Evolutionary conservation across 2,888 invertebrate genomes (phyloP).

Genomic region (Eupithecia insigniata): DNA sequence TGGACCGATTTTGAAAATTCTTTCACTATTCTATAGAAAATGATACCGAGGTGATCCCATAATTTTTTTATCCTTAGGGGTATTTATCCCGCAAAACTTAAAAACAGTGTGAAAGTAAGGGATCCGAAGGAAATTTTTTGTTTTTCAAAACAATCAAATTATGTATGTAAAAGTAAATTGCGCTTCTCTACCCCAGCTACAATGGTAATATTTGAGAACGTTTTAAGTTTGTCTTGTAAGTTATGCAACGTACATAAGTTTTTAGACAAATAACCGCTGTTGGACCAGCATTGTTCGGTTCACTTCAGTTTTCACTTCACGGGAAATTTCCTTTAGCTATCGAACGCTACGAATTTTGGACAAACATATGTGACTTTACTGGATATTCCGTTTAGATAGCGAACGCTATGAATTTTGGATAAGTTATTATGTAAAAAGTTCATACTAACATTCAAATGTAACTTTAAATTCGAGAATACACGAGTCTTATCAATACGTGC

Average conservation of each 20-base stretch:
- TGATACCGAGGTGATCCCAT: too few relatives aligned
- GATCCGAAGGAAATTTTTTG: too few relatives aligned
- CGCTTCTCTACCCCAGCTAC: conserved; percentile 4
- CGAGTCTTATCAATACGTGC: background rate
- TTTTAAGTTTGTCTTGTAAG: conserved; percentile 28
- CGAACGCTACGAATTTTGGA: background rate
- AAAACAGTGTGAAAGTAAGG: too few relatives aligned
- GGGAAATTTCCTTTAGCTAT: conserved; percentile 8
- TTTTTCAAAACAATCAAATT: too few relatives aligned
- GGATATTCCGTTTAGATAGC: background rate
- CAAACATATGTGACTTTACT: background rate
- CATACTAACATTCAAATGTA: background rate
- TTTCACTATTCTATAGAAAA: too few relatives aligned
- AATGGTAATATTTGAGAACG: background rate
- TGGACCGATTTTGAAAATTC: too few relatives aligned
- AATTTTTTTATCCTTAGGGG: too few relatives aligned
- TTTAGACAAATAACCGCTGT: conserved; percentile 22
- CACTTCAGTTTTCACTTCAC: conserved; percentile 13
- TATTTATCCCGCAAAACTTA: too few relatives aligned
- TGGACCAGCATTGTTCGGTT: conserved; percentile 18
- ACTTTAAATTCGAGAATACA: background rate
- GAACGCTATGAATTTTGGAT: background rate
- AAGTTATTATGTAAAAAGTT: background rate
- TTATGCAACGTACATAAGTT: conserved; percentile 22
- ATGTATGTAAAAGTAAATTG: conserved; percentile 9